Evolutionary conservation across 2,797 vertebrate species (phyloP).

Genomic region (Falco biarmicus): DNA sequence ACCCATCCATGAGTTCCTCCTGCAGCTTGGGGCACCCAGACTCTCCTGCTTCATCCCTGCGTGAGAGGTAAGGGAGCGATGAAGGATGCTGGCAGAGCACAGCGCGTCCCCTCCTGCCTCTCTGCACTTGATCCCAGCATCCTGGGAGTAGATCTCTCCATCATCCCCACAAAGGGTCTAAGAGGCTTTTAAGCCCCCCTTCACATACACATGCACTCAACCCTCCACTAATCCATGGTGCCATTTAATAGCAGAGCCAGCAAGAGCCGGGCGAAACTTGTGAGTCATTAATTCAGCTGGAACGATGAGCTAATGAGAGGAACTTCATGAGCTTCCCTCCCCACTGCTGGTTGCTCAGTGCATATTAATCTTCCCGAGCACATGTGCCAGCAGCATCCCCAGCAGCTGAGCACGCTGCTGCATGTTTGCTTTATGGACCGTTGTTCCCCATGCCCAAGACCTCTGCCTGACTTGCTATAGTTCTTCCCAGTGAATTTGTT

Average conservation of each 20-base stretch:
- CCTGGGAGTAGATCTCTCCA: background rate
- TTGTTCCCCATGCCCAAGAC: background rate
- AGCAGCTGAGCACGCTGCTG: constrained; percentile 36
- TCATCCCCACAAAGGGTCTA: background rate
- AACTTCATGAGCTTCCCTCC: constrained; percentile 63
- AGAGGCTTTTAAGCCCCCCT: background rate
- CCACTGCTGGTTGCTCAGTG: constrained; percentile 19
- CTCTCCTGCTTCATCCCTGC: background rate
- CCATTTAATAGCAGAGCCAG: constrained; percentile 29
- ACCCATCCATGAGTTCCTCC: background rate
- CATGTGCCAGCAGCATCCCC: constrained; percentile 25
- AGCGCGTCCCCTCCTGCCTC: background rate
- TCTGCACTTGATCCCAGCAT: background rate
- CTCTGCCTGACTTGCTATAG: constrained; percentile 51
- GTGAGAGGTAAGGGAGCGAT: background rate
- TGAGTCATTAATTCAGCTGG: constrained; percentile 74
- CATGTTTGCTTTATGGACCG: constrained; percentile 56
- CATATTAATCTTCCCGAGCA: constrained; percentile 62
- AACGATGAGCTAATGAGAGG: constrained; percentile 76
- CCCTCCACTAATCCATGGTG: background rate
- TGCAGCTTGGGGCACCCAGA: background rate
- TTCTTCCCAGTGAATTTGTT: constrained; percentile 51
- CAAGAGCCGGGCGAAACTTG: background rate
- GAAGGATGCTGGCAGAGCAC: background rate
- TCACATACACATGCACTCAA: background rate